Conservation (phyloP, 2,113 vertebrate species). For the Stercorarius parasiticus region DNA sequence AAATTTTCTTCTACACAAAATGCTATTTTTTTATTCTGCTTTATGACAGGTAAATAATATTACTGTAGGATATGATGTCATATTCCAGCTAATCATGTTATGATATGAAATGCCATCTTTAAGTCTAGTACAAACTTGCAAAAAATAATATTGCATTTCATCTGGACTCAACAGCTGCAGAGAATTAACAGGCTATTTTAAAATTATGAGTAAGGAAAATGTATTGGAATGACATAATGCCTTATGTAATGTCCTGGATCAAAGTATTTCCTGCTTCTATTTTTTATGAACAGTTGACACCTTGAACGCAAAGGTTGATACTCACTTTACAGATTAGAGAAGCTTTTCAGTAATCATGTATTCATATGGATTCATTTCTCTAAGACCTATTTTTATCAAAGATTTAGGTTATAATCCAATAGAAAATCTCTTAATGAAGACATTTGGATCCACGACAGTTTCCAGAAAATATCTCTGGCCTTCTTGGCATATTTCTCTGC, state of each 20-base stretch:
- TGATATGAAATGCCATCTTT: not conserved
- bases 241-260: not conserved
- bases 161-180: not conserved
- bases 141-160: not conserved
- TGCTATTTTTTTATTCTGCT: not conserved
- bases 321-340: not conserved
- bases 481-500: not conserved
- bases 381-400: not conserved
- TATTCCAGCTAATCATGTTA: not conserved
- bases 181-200: not conserved
- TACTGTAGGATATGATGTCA: not conserved
- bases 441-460: not conserved
- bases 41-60: not conserved
- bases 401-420: not conserved
- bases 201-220: not conserved
- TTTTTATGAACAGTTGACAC: not conserved
- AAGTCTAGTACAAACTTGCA: not conserved
- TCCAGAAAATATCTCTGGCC: not conserved
- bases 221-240: not conserved
- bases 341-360: not conserved
- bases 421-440: not conserved
- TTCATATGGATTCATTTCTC: not conserved
- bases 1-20: not conserved
- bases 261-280: not conserved
- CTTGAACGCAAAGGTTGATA: not conserved